phyloP scores from a whole-genome alignment of 2,888 invertebrate species.

The Dugesia japonica region DNA sequence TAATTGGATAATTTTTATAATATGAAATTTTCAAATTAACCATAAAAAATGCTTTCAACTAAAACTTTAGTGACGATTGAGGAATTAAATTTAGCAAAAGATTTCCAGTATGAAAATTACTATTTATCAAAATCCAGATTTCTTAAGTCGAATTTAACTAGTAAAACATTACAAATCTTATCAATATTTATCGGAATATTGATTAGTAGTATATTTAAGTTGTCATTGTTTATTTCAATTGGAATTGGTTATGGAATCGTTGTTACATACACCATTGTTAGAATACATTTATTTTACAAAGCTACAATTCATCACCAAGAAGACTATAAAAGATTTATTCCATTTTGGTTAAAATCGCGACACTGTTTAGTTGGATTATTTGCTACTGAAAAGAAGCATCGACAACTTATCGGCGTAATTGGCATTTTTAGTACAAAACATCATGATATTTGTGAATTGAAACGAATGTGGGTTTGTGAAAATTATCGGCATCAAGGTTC shows the following conservation, averaged over 20 bases:
- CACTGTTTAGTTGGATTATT: background rate
- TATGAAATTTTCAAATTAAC: background rate
- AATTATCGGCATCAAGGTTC: background rate
- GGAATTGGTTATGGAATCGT: background rate
- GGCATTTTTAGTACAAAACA: background rate
- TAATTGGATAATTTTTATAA: background rate
- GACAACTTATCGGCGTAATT: background rate
- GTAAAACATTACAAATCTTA: background rate
- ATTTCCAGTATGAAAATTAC: background rate
- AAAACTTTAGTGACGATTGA: background rate
- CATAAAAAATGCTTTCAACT: background rate
- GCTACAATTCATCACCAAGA: background rate
- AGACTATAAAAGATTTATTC: background rate
- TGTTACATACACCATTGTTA: background rate
- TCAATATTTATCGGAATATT: background rate
- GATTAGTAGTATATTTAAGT: background rate
- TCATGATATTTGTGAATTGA: background rate
- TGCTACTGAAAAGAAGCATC: background rate
- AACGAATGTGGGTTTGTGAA: conserved; percentile 1
- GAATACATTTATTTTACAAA: background rate
- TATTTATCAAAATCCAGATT: background rate
- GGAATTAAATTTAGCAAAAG: background rate
- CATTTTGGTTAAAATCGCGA: background rate
- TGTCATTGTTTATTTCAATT: background rate
- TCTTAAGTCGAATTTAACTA: background rate